Conservation (phyloP, 2,888 invertebrate genomes). For the Agelastica alni region DNA sequence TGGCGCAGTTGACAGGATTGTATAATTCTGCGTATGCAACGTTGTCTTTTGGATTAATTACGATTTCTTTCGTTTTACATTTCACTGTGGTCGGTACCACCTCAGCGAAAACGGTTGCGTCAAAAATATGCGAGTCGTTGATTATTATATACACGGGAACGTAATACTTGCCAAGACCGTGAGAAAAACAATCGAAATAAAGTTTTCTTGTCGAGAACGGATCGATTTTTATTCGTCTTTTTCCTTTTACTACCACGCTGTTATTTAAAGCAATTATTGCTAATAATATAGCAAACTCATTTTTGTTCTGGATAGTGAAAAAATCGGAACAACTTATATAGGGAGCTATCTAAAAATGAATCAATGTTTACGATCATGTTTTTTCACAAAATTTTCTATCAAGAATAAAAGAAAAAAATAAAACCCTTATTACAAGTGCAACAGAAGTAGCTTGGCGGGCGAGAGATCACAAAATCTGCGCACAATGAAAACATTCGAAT, state of each 20-base stretch:
- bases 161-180: conserved; percentile 47
- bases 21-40: conserved; percentile 58
- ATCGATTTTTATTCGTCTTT: conserved; percentile 35
- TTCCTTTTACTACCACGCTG: conserved; percentile 36
- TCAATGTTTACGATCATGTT: too few relatives aligned
- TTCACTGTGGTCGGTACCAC: conserved; percentile 52
- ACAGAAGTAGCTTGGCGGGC: too few relatives aligned
- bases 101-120: conserved; percentile 53
- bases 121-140: conserved; percentile 55
- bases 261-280: conserved; percentile 36
- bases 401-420: too few relatives aligned
- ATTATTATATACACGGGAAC: conserved; percentile 54
- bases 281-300: conserved; percentile 50
- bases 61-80: conserved; percentile 45
- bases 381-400: too few relatives aligned
- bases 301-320: conserved; percentile 52
- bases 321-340: conserved; percentile 44
- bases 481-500: too few relatives aligned
- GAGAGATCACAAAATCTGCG: too few relatives aligned
- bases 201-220: conserved; percentile 35
- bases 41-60: conserved; percentile 48
- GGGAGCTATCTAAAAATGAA: conserved; percentile 43
- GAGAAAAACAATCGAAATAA: conserved; percentile 42
- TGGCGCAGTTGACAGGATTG: conserved; percentile 62
- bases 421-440: too few relatives aligned